Base-by-base conservation (phyloP, 2,113 vertebrate species). In the Malurus cyaneus region DNA sequence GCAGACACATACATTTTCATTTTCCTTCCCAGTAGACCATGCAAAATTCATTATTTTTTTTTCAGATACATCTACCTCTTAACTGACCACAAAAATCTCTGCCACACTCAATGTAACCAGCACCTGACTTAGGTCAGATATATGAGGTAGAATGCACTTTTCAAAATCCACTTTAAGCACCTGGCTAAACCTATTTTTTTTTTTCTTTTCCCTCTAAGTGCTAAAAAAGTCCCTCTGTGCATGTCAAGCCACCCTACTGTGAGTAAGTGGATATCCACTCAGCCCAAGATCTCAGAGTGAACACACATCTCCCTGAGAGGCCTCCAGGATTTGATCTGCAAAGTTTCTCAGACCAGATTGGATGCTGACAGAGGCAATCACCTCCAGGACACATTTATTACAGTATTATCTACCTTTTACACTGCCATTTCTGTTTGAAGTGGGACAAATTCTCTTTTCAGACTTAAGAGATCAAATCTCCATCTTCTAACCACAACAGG, bases 1-100 rank as follows among this genome's bases (percentile, higher is more conserved):
- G n/a, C 67, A 90, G 79, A 83, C 82, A 73, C 81, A 92, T 62
- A 59, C 21, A 82, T 95, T 91, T 93, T 88, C 28, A 93, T 92
- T 95, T 92, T 57, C 65, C 59, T 76, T 86, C 78, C 62, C 53
- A 91, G 62, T 4, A 91, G 74, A 80, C 87, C 26, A 2, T 70
- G 67, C 9, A 67, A 64, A 95, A 86, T 59, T 15, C 18, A 26
- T 65, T 79, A 26, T 74, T 64, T 88, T 88, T 82, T 80, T 60
- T 74, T 69, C 44, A 67, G 36, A 80, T 47, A 29, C 8, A 34
- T 85, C 57, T 85, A 76, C 72, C 18, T 56, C 20, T 61, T 74
- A 73, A 88, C 11, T 53, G 42, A 64, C 31, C 2, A 1, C 54
- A 91, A 88, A 80, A 86, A 80, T 31, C 36, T 91, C 71, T 86